Conservation (phyloP, 2,797 vertebrate species). For the Trichosurus vulpecula region DNA sequence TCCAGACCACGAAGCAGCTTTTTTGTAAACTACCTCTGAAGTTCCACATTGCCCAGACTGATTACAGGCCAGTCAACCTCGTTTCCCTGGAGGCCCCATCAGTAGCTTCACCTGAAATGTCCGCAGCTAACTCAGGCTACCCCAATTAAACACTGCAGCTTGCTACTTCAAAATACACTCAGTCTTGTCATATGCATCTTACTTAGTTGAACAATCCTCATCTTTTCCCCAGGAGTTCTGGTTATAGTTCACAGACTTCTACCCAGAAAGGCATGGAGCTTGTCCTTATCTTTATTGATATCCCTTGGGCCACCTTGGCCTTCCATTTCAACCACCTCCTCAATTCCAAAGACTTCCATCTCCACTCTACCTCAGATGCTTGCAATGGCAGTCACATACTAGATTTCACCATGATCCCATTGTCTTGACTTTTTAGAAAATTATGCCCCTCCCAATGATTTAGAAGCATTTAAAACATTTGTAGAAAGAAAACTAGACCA, state of each 20-base stretch:
- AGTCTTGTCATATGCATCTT: not conserved
- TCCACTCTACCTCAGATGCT: not conserved
- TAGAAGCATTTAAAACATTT: not conserved
- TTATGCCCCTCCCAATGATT: not conserved
- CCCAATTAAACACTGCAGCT: not conserved
- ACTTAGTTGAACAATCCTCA: not conserved
- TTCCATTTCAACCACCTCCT: not conserved
- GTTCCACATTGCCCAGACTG: slow-evolving; percentile 15
- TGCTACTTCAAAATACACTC: not conserved
- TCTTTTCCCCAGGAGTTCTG: not conserved
- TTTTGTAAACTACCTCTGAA: not conserved
- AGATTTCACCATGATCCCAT: not conserved
- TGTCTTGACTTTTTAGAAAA: not conserved
- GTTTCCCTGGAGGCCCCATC: not conserved
- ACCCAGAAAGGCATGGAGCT: not conserved
- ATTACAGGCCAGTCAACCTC: slow-evolving; percentile 41
- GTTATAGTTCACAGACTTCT: not conserved
- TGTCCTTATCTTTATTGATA: not conserved
- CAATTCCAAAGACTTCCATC: not conserved
- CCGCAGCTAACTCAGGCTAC: slow-evolving; percentile 7
- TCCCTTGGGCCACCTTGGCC: not conserved
- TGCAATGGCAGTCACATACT: not conserved
- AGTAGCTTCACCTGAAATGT: slow-evolving; percentile 5
- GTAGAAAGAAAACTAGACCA: not conserved
- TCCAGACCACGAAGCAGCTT: not conserved